Evolutionary conservation across 2,888 invertebrate species (phyloP), one percentile per base, ranked within the genome.

Genomic region (Andrena trimmerana): DNA sequence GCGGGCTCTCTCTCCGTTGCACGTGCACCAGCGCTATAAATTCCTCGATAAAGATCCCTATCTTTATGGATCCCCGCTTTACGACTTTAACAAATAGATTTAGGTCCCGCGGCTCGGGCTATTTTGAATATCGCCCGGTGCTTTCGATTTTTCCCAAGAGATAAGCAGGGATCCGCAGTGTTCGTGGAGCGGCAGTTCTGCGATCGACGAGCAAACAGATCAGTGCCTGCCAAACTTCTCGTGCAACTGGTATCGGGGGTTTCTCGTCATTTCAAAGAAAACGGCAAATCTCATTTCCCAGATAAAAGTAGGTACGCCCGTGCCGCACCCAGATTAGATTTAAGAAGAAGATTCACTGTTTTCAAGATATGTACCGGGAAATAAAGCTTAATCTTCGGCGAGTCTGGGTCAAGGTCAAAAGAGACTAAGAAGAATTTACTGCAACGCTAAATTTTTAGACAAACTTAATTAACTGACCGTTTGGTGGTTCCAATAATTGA

Each of bases 51-150:
- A 54, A 67, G 81, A 82, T 82, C 48, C 75, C 29, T 62, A 74
- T 82, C 81, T 81, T 75, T 36, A 82, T 66, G 74, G 81, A 66
- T 62, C 29, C 57, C 31, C 62, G 31, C 59, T 81, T 81, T 80
- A 80, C 73, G 81, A 42, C 63, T 36, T 31, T 27, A 67, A 63
- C 80, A 80, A 80, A 80, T 80, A 80, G 80, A 80, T 80, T 80
- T 65, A 66, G 60, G 63, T 36, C 20, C 50, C 70, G 20, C 48
- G 54, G 57, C 42, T 63, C 48, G 24, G 52, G 36, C 50, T 60
- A 42, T 62, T 78, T 78, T 54, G 62, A 78, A 57, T 27, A 78
- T 63, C 20, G 29, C 65, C 57, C 24, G 27, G 33, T 27, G 59
- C 33, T 60, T 52, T 42, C 50, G 65, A 79, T 79, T 10, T 8